These are phyloP conservation scores for Barbus barbus DNA, from an alignment of 2,113 vertebrate genomes.

Conservation along the genomic window DNA sequence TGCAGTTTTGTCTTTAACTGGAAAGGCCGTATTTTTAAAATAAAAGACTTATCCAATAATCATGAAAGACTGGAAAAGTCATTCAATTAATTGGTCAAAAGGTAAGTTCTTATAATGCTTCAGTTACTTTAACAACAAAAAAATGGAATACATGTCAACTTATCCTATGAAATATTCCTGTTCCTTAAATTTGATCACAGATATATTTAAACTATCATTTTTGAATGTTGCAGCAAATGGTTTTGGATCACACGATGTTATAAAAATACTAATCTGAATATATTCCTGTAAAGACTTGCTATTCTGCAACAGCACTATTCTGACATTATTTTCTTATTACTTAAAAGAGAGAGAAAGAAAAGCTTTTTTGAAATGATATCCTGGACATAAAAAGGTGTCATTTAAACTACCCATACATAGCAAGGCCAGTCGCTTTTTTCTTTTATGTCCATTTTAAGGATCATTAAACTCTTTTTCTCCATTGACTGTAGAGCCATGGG, in stretches of 20 bases:
- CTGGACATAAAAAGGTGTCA: background rate
- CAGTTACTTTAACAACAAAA: background rate
- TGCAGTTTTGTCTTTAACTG: background rate
- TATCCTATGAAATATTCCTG: background rate
- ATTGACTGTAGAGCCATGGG: background rate
- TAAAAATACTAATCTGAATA: background rate
- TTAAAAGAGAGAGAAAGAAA: background rate
- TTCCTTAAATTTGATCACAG: too few species aligned
- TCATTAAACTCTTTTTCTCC: slow-evolving; percentile 5
- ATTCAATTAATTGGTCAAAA: background rate
- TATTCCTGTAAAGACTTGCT: background rate
- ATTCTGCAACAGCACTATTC: background rate
- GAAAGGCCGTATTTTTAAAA: background rate
- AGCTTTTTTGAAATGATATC: background rate
- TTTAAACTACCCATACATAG: background rate
- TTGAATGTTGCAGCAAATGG: background rate
- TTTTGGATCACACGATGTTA: background rate
- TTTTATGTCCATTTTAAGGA: slow-evolving; percentile 2
- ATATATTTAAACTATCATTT: background rate
- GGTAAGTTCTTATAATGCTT: background rate
- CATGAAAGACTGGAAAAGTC: background rate
- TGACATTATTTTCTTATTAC: background rate
- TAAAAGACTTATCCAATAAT: background rate
- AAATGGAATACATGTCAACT: background rate
- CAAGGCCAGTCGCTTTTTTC: background rate